Percentiles rank a stretch among this genome's conserved stretches.
phyloP scores from a whole-genome alignment of 2,113 vertebrate species.

The pig (Sus scrofa) region DNA sequence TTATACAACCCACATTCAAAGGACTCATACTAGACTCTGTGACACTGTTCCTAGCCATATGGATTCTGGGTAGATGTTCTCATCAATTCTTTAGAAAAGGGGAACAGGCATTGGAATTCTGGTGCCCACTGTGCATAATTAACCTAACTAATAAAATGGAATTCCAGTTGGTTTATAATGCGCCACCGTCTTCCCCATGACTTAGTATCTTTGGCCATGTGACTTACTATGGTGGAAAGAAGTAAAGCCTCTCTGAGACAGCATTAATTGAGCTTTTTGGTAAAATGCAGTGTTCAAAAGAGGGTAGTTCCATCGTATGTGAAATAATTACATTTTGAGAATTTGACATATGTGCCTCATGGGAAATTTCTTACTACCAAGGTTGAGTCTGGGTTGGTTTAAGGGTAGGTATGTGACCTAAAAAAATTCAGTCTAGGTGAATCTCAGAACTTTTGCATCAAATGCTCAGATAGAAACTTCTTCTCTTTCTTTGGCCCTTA shows the following conservation, averaged over 20 bases:
- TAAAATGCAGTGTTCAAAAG: background rate
- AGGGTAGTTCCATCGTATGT: background rate
- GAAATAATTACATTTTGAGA: conserved; percentile 9
- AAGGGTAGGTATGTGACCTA: background rate
- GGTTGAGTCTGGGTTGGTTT: background rate
- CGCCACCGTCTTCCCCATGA: background rate
- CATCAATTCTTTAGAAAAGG: background rate
- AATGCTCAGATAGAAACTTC: background rate
- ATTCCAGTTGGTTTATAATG: background rate
- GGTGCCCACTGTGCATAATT: background rate
- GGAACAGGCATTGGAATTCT: background rate
- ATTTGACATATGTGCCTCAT: background rate
- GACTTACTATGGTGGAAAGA: background rate
- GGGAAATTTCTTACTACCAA: background rate
- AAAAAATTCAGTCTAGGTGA: background rate
- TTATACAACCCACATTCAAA: background rate
- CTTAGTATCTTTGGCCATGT: background rate
- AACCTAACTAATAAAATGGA: background rate
- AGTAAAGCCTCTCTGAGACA: background rate
- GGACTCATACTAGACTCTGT: background rate
- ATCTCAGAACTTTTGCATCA: background rate
- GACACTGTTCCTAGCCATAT: background rate
- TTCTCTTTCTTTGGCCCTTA: background rate
- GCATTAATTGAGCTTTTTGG: background rate
- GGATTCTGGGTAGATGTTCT: background rate